Evolutionary conservation across 2,797 vertebrate genomes (phyloP).

Genomic region (Pipistrellus kuhlii): DNA sequence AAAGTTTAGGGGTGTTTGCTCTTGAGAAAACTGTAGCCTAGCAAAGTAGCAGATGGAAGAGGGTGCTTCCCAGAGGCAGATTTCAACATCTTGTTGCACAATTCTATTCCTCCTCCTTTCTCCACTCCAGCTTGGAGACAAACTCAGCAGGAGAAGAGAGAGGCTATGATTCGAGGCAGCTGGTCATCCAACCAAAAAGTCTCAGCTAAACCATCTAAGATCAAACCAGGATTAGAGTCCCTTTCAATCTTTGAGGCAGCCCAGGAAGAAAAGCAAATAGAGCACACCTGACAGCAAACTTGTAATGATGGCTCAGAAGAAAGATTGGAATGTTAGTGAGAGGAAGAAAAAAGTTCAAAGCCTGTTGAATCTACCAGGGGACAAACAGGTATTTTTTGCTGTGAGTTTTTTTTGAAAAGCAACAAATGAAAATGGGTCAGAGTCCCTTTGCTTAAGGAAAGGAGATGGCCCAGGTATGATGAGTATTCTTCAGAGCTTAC

Average conservation of each 20-base stretch:
- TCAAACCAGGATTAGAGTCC: background rate
- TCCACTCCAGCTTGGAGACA: background rate
- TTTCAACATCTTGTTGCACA: background rate
- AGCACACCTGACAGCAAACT: background rate
- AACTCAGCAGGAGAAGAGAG: background rate
- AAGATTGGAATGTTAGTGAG: background rate
- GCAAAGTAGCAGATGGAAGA: background rate
- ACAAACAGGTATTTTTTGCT: background rate
- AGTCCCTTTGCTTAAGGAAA: background rate
- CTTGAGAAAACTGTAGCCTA: background rate
- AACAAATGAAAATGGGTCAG: background rate
- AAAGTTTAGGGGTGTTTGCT: background rate
- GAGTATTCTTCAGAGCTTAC: background rate
- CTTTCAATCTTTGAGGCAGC: background rate
- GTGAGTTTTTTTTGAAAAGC: constrained; percentile 21
- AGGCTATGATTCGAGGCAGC: background rate
- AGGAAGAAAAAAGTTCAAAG: background rate
- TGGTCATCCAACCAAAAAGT: background rate
- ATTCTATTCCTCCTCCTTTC: background rate
- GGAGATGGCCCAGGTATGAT: background rate
- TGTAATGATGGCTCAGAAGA: background rate
- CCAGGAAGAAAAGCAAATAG: background rate
- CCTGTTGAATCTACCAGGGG: background rate
- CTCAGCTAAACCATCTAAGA: background rate
- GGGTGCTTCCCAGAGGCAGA: background rate